Evolutionary conservation across 2,888 invertebrate genomes (phyloP).

Genomic region (Andrena camellia): DNA sequence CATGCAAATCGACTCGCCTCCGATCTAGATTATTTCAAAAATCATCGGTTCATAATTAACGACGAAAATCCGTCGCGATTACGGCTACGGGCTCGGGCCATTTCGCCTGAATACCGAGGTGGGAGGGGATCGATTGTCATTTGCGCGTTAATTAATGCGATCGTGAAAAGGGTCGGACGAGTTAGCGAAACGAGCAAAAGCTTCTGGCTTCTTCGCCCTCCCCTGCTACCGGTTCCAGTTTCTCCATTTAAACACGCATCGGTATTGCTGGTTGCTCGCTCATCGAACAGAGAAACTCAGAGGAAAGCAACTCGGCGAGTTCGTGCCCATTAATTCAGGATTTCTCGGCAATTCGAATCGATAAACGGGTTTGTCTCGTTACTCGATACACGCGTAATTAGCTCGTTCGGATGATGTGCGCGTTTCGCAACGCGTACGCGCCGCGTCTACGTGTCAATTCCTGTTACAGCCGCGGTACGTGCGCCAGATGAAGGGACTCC

Average conservation of each 20-base stretch:
- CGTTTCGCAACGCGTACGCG: slow-evolving; percentile 11
- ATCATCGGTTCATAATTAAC: slow-evolving; percentile 56
- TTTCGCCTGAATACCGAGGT: slow-evolving; percentile 17
- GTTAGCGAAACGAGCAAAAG: not conserved
- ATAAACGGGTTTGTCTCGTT: slow-evolving; percentile 40
- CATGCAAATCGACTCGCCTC: slow-evolving; percentile 49
- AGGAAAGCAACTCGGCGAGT: not conserved
- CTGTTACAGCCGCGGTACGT: slow-evolving; percentile 36
- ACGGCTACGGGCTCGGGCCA: not conserved
- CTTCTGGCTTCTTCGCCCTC: not conserved
- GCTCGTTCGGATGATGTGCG: not conserved
- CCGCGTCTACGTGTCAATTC: slow-evolving; percentile 31
- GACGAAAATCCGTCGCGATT: slow-evolving; percentile 35
- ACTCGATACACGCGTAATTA: slow-evolving; percentile 46
- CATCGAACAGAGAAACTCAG: not conserved
- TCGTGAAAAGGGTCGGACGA: slow-evolving; percentile 1
- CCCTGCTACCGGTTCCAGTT: not conserved
- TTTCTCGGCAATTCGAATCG: slow-evolving; percentile 13
- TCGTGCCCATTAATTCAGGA: slow-evolving; percentile 22
- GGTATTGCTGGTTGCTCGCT: not conserved
- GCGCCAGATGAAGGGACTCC: slow-evolving; percentile 2
- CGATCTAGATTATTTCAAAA: slow-evolving; percentile 46
- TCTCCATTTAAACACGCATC: too few species aligned
- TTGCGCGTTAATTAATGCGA: slow-evolving; percentile 56
- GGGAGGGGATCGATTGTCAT: slow-evolving; percentile 20